phyloP scores from a whole-genome alignment of 2,113 vertebrate genomes.

The Ctenodactylus gundi region DNA sequence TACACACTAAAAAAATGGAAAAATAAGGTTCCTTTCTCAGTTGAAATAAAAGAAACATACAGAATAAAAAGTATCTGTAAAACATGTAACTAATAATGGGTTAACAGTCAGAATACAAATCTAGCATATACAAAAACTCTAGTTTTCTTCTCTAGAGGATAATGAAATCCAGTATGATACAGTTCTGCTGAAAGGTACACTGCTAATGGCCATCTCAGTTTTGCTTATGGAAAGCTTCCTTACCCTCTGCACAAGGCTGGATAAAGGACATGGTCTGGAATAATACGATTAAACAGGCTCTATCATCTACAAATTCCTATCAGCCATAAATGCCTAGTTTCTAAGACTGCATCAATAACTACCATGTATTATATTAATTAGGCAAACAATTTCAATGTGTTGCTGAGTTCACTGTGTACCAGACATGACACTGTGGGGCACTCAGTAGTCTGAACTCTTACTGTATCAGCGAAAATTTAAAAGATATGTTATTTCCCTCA shows the following conservation, averaged over 20 bases:
- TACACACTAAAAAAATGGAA: no score
- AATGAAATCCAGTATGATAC: not conserved
- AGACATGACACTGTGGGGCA: not conserved
- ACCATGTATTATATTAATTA: not conserved
- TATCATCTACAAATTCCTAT: not conserved
- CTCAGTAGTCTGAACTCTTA: not conserved
- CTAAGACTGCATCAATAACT: not conserved
- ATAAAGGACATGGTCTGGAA: not conserved
- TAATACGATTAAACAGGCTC: not conserved
- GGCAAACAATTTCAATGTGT: not conserved
- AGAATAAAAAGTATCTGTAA: no score
- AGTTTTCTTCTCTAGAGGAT: not conserved
- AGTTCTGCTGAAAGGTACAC: not conserved
- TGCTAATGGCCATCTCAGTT: not conserved
- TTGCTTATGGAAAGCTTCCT: not conserved
- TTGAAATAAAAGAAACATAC: no score
- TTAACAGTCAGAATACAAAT: not conserved
- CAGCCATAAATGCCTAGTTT: not conserved
- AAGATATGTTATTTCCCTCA: not conserved
- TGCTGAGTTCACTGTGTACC: not conserved
- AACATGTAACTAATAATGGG: not conserved
- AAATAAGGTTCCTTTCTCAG: no score
- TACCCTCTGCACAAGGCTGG: not conserved
- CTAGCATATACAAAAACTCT: not conserved
- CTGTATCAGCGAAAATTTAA: not conserved